A percentile compares a stretch with the other conserved stretches of the same genome.
Conservation (phyloP, 2,888 invertebrate genomes). For the Troides helena region DNA sequence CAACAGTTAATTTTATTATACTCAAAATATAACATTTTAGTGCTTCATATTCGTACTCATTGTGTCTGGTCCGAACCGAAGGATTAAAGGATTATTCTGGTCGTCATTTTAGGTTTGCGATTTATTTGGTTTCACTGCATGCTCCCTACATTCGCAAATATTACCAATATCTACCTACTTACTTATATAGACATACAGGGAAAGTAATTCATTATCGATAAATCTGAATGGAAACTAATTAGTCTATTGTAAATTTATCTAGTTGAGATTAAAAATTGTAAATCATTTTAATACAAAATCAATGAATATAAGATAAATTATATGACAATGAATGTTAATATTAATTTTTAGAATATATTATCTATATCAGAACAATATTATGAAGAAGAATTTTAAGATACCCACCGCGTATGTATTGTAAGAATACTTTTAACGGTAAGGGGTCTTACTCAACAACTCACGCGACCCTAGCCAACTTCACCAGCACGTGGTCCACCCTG, state of each 20-base stretch:
- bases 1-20: neutral
- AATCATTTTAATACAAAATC: too few relatives aligned
- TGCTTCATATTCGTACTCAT: conserved; percentile 44
- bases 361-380: neutral
- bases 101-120: conserved; percentile 56
- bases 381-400: neutral
- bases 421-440: too few relatives aligned
- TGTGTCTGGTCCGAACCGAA: conserved; percentile 45
- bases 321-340: too few relatives aligned
- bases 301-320: too few relatives aligned
- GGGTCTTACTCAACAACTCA: too few relatives aligned
- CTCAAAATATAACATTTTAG: conserved; percentile 41
- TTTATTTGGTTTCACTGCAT: conserved; percentile 49
- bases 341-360: too few relatives aligned
- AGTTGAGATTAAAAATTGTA: too few relatives aligned
- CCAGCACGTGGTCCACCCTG: too few relatives aligned
- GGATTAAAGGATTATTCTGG: conserved; percentile 59
- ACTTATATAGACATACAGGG: conserved; percentile 6
- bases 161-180: conserved; percentile 21
- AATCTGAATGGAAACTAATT: neutral
- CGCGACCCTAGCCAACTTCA: too few relatives aligned
- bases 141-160: conserved; percentile 25
- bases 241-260: too few relatives aligned
- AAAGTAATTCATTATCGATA: conserved; percentile 4
- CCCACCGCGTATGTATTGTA: neutral